Evolutionary conservation across 2,113 vertebrate species (phyloP), one percentile per base, ranked within the genome.

Genomic region (Globicephala melas): DNA sequence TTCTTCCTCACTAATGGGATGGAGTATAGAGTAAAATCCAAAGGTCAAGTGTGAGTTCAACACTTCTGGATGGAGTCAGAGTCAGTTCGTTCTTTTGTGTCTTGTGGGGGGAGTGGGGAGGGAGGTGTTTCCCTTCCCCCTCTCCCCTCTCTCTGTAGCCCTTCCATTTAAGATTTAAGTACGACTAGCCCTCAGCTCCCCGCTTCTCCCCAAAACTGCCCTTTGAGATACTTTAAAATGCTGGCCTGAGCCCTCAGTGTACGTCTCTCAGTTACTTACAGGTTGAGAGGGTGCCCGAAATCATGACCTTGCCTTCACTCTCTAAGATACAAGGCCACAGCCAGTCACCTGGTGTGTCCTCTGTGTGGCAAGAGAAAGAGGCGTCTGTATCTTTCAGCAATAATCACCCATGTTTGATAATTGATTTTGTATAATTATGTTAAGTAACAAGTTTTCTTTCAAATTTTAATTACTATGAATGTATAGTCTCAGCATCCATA

Each of bases 371-470:
- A 91, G 60, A 90, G 74, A 55, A 93, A 58, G 60, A 80, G 65
- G 63, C 82, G 1, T 91, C 70, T 91, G 10, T 15, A 10, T 74
- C 60, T 74, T 94, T 95, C 28, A 68, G 83, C 53, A 93, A 62
- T 89, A 91, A 60, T 77, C 74, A 55, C 62, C 94, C 28, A 3
- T 67, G 33, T 76, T 92, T 85, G 89, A 67, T 47, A 1, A 60
- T 38, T 96, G 36, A 83, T 36, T 95, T 88, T 77, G 25, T 93
- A 38, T 81, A 87, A 94, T 80, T 95, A 89, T 95, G 76, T 53
- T 87, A 97, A 93, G 18, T 70, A 87, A 44, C 33, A 13, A 60
- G 9, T 76, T 96, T 95, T 88, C 85, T 94, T 94, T 84, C 65
- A 50, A 2, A 76, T 93, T 95, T 91, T 93, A 96, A 93, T 94